Base-by-base conservation (phyloP, 1,140 invertebrate species). In the Formica selysi region DNA sequence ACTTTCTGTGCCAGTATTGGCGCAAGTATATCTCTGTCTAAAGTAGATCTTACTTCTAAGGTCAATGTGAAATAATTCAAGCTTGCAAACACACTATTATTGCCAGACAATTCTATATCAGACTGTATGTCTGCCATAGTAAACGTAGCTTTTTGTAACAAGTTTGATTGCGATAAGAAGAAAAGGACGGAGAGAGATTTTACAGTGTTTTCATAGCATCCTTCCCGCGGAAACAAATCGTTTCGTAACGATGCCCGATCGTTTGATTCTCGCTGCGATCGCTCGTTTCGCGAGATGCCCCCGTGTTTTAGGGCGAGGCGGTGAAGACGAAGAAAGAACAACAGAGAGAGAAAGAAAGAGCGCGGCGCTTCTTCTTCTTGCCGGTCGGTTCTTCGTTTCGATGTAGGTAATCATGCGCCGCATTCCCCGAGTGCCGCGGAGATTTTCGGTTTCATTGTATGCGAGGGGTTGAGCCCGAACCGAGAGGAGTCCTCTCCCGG, bases 381-480 rank as follows among this genome's bases (percentile, higher is more conserved):
- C 65, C 74, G 71, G 74, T 80, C 80, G 67, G 73, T 73, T 64
- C 83, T 61, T 81, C 76, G 84, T 85, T 89, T 91, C 87, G 88
- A 91, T 90, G 89, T 91, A 91, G 92, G 92, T 93, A 92, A 91
- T 92, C 92, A 93, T 93, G 91, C 91, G 90, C 91, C 90, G 90
- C 91, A 94, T 94, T 93, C 93, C 90, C 89, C 86, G 90, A 89
- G 89, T 91, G 88, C 89, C 89, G 86, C 61, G 74, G 87, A 89
- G 91, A 93, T 93, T 94, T 93, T 94, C 90, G 92, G 91, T 94
- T 92, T 94, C 91, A 92, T 93, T 93, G 93, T 93, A 89, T 92
- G 88, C 80, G 86, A 90, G 87, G 87, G 85, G 79, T 81, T 85
- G 81, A 80, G 90, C 76, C 80, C 64, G 89, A 86, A 68, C 70